These are phyloP conservation scores for Furnarius figulus DNA, from an alignment of 2,113 vertebrate species.

Conservation along the genomic window DNA sequence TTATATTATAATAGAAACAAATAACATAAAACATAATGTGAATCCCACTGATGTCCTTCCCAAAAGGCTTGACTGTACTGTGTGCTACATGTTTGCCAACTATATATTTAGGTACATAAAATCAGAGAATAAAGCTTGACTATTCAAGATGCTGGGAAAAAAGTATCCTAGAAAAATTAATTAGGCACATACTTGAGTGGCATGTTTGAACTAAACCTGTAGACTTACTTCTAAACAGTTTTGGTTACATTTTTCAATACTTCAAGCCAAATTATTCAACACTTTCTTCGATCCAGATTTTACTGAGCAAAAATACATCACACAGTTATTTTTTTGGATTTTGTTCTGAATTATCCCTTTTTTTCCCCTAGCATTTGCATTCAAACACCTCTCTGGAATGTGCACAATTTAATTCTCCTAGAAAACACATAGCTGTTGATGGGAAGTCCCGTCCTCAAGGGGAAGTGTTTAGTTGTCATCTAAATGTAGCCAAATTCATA, in stretches of 20 bases:
- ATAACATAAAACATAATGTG: background rate
- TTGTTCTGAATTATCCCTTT: background rate
- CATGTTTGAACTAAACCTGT: constrained; percentile 5
- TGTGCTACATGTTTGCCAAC: background rate
- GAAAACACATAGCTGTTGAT: background rate
- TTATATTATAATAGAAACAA: background rate
- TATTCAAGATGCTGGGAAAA: background rate
- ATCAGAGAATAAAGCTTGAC: background rate
- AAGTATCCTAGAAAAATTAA: background rate
- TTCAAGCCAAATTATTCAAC: constrained; percentile 7
- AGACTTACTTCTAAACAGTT: constrained; percentile 3
- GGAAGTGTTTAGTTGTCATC: background rate
- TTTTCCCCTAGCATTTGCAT: background rate
- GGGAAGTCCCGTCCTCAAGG: background rate
- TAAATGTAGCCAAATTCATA: background rate
- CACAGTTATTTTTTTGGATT: background rate
- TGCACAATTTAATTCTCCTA: background rate
- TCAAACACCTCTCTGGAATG: constrained; percentile 34
- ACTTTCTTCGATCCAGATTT: rapidly evolving
- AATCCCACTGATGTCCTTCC: background rate
- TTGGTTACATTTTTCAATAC: background rate
- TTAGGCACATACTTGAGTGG: background rate
- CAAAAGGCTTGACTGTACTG: background rate
- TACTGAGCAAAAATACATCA: background rate
- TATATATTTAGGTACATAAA: background rate